Evolutionary conservation across 2,797 vertebrate genomes (phyloP).

Genomic region (Glossophaga mutica): DNA sequence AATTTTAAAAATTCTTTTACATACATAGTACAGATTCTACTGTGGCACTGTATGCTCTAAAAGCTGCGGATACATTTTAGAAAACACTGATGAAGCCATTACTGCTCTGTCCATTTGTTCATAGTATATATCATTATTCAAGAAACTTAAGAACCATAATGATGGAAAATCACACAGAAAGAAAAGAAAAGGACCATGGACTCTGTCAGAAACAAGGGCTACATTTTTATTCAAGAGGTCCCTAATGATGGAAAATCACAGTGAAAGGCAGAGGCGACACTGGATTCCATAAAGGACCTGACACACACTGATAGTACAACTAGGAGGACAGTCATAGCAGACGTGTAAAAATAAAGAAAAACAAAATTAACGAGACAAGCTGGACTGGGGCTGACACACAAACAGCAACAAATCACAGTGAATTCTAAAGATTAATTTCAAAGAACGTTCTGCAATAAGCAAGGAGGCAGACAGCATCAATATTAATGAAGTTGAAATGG

Average conservation of each 20-base stretch:
- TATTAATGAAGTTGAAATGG: constrained; percentile 86
- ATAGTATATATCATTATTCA: constrained; percentile 87
- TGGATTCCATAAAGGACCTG: constrained; percentile 82
- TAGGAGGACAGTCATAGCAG: constrained; percentile 79
- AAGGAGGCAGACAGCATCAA: constrained; percentile 80
- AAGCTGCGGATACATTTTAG: constrained; percentile 79
- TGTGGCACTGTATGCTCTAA: constrained; percentile 64
- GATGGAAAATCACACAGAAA: constrained; percentile 88
- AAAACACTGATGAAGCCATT: constrained; percentile 85
- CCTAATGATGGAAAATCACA: constrained; percentile 87
- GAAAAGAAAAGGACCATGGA: constrained; percentile 84
- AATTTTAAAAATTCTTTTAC: constrained; percentile 76
- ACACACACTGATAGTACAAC: constrained; percentile 79
- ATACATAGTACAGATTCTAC: constrained; percentile 73
- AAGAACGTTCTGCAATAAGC: constrained; percentile 78
- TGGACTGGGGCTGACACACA: constrained; percentile 73
- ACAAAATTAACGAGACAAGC: constrained; percentile 85
- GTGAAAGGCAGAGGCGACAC: constrained; percentile 83
- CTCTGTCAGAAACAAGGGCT: constrained; percentile 85
- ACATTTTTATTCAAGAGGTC: constrained; percentile 89
- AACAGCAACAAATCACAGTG: constrained; percentile 81
- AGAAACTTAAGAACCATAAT: constrained; percentile 87
- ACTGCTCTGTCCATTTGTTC: constrained; percentile 84
- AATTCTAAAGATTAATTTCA: constrained; percentile 83
- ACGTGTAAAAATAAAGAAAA: constrained; percentile 82